Base-by-base conservation (phyloP, 2,797 vertebrate genomes). In the Jordanella pulchra region DNA sequence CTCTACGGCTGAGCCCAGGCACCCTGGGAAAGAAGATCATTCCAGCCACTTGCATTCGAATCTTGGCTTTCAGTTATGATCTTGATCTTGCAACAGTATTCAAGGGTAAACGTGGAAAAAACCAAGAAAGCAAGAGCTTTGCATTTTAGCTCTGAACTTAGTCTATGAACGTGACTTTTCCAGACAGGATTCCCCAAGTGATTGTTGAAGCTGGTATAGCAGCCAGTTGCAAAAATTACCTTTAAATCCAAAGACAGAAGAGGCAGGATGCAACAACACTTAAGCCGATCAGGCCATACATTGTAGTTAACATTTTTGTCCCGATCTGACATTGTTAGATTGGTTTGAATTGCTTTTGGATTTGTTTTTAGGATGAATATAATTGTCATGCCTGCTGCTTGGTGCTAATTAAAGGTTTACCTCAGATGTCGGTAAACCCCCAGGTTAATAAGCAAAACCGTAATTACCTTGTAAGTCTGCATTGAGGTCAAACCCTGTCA, bases 391-490 rank as follows among this genome's bases (percentile, higher is more conserved):
- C 13, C 56, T 55, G 65, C 64, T 69, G 39, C 48, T 67, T 65
- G 1, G 15, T 23, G 14, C 75, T 84, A 72, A 84, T 86, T 86
- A 81, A 86, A 76, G 32, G 50, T 54, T 75, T 44, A 7, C 39
- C 47, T 60, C 23, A 13, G 23, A 65, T 63, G 47, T 25, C 27
- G 67, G 61, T 79, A 72, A 81, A 71, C 64, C 58, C 67, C 64
- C 53, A 67, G 79, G 60, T 86, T 83, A 83, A 84, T 83, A 68
- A 79, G 63, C 66, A 63, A 76, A 82, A 82, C 71, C 68, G 61
- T 79, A 71, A 76, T 79, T 48, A 80, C 73, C 55, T 76, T 68
- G 27, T 65, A 64, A 70, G 65, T 78, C 69, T 9, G 60, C 54
- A 56, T 67, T 63, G 39, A 18, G 28, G 67, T 68, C 78, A 69